phyloP scores from a whole-genome alignment of 2,888 invertebrate species.

The Bugulina stolonifera region DNA sequence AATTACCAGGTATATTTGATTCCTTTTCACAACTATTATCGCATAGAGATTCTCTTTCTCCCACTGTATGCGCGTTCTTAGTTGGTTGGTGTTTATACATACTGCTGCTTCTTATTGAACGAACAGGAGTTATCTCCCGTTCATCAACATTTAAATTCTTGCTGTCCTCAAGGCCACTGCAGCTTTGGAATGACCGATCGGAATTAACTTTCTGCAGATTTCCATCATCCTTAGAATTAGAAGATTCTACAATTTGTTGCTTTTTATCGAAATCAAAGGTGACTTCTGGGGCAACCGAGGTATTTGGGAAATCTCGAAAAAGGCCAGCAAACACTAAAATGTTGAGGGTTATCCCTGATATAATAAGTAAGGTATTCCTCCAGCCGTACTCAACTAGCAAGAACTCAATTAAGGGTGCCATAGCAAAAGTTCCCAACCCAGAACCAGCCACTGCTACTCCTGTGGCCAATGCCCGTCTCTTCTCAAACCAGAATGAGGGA shows the following conservation, averaged over 20 bases:
- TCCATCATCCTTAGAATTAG: neutral
- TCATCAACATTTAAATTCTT: neutral
- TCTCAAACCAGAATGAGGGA: conserved; percentile 53
- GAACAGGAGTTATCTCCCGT: no score
- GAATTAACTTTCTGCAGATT: neutral
- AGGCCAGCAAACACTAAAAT: conserved; percentile 46
- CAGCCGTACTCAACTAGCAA: conserved; percentile 47
- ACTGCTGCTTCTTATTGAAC: no score
- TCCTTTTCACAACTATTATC: no score
- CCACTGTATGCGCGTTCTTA: neutral
- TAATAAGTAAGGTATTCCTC: conserved; percentile 48
- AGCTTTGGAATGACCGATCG: no score
- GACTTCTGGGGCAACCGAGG: neutral
- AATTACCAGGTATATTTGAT: neutral
- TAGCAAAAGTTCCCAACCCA: conserved; percentile 50
- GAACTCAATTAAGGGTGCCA: conserved; percentile 46
- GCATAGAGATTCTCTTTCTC: no score
- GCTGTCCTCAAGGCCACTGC: neutral
- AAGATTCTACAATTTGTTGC: neutral
- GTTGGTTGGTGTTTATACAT: no score
- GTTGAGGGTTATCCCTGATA: conserved; percentile 46
- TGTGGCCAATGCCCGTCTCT: conserved; percentile 50
- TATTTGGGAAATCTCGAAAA: conserved; percentile 33
- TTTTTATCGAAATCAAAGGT: neutral
- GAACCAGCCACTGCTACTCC: conserved; percentile 51